Evolutionary conservation across 2,888 invertebrate species (phyloP).

Genomic region (Nemurella pictetii): DNA sequence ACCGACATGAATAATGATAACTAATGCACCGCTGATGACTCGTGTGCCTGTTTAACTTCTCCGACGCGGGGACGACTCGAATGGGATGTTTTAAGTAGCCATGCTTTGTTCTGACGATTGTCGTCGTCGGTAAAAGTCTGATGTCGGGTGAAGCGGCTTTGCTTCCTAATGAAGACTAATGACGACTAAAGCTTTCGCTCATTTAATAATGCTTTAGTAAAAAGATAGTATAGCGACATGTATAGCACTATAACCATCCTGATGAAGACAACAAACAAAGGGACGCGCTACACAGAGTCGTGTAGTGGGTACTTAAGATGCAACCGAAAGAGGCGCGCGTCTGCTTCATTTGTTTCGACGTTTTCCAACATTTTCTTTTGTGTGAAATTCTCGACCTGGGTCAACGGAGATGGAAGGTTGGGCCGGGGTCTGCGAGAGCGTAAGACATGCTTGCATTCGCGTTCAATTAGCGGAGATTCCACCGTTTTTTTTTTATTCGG

Average conservation of each 20-base stretch:
- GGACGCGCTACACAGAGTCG: background rate
- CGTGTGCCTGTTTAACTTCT: background rate
- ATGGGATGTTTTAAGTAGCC: conserved; percentile 8
- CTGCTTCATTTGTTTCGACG: background rate
- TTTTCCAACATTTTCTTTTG: background rate
- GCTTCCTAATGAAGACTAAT: conserved; percentile 38
- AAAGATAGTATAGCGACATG: background rate
- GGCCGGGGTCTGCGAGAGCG: background rate
- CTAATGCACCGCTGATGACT: background rate
- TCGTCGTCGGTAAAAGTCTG: conserved; percentile 17
- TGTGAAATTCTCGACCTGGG: background rate
- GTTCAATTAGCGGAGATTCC: background rate
- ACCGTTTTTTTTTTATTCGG: background rate
- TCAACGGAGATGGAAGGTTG: background rate
- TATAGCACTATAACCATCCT: background rate
- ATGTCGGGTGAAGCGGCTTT: conserved; percentile 25
- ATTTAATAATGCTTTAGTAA: conserved; percentile 34
- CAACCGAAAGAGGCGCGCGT: background rate
- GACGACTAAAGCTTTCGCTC: conserved; percentile 37
- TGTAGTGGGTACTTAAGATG: background rate
- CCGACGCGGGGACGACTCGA: background rate
- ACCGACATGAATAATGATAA: background rate
- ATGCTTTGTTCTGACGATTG: conserved; percentile 26
- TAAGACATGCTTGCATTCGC: background rate
- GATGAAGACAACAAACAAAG: background rate